Conservation (phyloP, 2,888 invertebrate genomes). For the Clanis bilineata region DNA sequence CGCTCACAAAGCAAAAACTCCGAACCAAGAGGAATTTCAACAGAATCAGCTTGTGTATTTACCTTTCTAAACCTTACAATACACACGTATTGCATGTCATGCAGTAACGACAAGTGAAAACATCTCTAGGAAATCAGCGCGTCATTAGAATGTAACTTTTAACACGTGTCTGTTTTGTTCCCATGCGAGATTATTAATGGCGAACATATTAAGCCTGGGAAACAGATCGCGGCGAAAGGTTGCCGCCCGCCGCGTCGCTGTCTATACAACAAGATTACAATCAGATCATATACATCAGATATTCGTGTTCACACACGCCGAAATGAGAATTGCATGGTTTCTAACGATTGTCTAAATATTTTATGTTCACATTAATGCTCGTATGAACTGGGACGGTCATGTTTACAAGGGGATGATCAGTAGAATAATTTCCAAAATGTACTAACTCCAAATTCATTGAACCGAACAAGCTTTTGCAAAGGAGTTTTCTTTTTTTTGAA, state of each 20-base stretch:
- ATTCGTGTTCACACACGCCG: neutral
- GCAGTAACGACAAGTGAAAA: slow-evolving; percentile 1
- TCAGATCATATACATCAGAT: neutral
- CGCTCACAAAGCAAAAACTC: neutral
- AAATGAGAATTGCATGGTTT: neutral
- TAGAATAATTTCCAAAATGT: too few species aligned
- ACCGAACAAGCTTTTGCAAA: too few species aligned
- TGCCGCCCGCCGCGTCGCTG: neutral
- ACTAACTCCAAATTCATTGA: too few species aligned
- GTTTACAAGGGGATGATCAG: too few species aligned
- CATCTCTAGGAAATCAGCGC: slow-evolving; percentile 8
- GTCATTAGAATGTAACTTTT: slow-evolving; percentile 10
- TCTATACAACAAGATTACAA: neutral
- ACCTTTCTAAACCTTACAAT: neutral
- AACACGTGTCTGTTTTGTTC: slow-evolving; percentile 4
- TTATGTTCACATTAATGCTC: neutral
- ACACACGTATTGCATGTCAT: slow-evolving; percentile 4
- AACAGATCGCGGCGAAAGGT: slow-evolving; percentile 11
- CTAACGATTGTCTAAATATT: neutral
- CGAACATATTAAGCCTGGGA: slow-evolving; percentile 9
- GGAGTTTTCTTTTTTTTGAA: too few species aligned
- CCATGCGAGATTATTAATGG: slow-evolving; percentile 9
- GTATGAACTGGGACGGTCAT: neutral
- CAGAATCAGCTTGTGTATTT: neutral
- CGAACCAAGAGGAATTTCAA: neutral